Evolutionary conservation across 1,140 invertebrate genomes (phyloP).

Genomic region (Conus ventricosus): DNA sequence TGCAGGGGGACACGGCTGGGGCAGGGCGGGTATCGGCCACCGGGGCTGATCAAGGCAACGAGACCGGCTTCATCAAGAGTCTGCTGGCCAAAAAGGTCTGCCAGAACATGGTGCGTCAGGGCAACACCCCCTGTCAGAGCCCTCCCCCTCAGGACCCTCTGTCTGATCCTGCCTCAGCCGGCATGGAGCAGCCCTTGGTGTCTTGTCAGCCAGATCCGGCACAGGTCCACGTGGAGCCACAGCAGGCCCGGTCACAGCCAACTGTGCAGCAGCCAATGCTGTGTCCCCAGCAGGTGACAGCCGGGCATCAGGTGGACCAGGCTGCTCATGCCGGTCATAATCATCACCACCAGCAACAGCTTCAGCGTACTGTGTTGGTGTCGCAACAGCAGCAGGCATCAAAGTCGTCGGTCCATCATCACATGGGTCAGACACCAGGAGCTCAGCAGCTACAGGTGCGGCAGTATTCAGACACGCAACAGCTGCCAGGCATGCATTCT

Average conservation of each 20-base stretch:
- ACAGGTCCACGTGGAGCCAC: slow-evolving; percentile 12
- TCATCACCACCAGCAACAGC: background rate
- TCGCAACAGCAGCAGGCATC: too few species aligned
- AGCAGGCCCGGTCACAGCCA: background rate
- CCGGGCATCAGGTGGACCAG: background rate
- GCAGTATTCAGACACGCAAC: background rate
- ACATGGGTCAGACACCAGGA: background rate
- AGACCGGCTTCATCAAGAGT: slow-evolving; percentile 84
- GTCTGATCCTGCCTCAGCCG: background rate
- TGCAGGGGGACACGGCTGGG: slow-evolving; percentile 38
- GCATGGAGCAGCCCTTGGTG: background rate
- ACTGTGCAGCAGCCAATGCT: too few species aligned
- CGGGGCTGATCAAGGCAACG: slow-evolving; percentile 21
- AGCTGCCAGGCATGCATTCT: too few species aligned
- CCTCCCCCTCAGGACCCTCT: background rate
- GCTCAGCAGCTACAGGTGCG: background rate
- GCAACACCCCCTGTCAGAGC: slow-evolving; percentile 18
- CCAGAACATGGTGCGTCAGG: slow-evolving; percentile 43
- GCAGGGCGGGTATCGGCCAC: background rate
- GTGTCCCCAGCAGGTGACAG: too few species aligned
- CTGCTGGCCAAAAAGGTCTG: slow-evolving; percentile 88
- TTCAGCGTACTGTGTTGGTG: too few species aligned
- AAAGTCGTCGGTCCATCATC: too few species aligned
- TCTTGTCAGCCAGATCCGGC: background rate
- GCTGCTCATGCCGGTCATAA: background rate